Percentiles rank a stretch among this genome's conserved stretches.
Conservation (phyloP, 2,888 invertebrate genomes). For the Polietes domitor region DNA sequence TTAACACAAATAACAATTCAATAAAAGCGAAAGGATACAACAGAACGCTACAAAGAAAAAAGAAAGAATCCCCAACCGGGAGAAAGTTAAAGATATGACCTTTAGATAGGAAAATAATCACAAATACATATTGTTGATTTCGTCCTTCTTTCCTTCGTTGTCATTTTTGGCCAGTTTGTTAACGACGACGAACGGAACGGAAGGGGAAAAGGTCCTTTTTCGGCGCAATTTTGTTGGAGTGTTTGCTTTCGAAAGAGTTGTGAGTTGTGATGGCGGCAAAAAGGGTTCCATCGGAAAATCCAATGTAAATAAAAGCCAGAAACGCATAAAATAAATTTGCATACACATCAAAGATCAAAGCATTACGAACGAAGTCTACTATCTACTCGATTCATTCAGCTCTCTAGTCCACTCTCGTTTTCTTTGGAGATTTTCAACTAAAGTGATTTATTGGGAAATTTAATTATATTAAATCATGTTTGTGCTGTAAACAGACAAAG, state of each 20-base stretch:
- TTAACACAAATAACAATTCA: conserved; percentile 11
- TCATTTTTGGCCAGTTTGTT: neutral
- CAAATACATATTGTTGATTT: neutral
- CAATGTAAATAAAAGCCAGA: neutral
- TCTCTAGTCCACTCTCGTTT: neutral
- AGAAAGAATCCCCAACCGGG: neutral
- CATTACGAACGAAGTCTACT: neutral
- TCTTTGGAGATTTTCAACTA: neutral
- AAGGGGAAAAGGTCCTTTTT: neutral
- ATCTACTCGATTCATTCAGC: too few species aligned
- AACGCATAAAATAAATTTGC: conserved; percentile 17
- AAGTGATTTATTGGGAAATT: neutral
- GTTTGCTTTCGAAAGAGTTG: neutral
- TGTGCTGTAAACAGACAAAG: neutral
- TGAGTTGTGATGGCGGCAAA: neutral
- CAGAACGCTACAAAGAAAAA: neutral
- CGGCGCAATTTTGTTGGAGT: neutral
- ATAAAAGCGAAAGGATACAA: neutral
- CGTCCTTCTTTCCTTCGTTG: neutral
- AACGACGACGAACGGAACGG: neutral
- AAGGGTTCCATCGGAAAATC: neutral
- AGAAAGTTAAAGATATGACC: conserved; percentile 17
- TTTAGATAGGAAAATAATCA: neutral
- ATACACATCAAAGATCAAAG: conserved; percentile 22
- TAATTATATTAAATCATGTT: conserved; percentile 7